phyloP scores from a whole-genome alignment of 2,888 invertebrate species.

The Megaustenia siamemsis region DNA sequence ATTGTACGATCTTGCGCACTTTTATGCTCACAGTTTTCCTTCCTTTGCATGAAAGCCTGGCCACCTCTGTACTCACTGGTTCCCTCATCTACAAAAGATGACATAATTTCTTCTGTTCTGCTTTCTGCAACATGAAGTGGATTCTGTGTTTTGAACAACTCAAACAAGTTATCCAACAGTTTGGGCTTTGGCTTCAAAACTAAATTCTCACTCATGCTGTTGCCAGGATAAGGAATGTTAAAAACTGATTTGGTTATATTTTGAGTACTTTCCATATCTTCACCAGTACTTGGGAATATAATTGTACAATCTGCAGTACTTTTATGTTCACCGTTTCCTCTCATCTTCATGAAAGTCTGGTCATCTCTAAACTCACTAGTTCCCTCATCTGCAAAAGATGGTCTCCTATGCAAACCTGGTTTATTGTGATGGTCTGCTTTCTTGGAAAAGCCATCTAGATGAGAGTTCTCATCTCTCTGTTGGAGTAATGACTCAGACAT shows the following conservation, averaged over 20 bases:
- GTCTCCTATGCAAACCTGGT: conserved; percentile 14
- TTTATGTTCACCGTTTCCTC: not conserved
- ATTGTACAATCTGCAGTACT: conserved; percentile 16
- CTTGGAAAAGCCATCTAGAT: not conserved
- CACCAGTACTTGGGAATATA: not conserved
- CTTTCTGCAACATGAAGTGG: not conserved
- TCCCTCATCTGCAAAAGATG: conserved; percentile 44
- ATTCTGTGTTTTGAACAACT: conserved; percentile 4
- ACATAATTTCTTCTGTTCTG: no score
- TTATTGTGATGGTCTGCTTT: not conserved
- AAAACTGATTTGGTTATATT: not conserved
- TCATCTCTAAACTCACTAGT: conserved; percentile 11
- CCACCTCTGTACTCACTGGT: conserved; percentile 2
- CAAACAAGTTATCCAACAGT: conserved; percentile 29
- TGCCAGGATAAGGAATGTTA: no score
- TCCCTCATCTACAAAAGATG: conserved; percentile 42
- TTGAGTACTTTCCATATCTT: conserved; percentile 25
- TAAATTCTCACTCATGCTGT: not conserved
- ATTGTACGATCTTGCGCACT: conserved; percentile 13
- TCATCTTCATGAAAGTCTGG: not conserved
- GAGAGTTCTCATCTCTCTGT: not conserved
- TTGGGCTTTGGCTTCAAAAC: conserved; percentile 3
- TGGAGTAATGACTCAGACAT: conserved; percentile 25
- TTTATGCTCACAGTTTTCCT: not conserved
- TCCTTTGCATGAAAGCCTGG: not conserved